Evolutionary conservation across 2,113 vertebrate species (phyloP).

Genomic region (Phaetusa simplex): DNA sequence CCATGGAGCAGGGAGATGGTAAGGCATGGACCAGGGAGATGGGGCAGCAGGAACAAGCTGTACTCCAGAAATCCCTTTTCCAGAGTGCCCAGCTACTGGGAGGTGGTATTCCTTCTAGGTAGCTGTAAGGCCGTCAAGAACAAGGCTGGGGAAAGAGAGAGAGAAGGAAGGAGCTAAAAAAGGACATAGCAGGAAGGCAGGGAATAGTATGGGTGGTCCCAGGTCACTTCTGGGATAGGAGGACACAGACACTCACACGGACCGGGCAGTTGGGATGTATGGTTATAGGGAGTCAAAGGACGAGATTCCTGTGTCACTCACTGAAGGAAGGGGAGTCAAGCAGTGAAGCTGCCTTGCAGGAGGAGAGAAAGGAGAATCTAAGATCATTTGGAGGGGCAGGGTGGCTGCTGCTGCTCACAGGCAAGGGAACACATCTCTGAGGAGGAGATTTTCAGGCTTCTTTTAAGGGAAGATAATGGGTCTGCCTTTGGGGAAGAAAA

Average conservation of each 20-base stretch:
- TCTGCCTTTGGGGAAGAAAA: not conserved
- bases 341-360: not conserved
- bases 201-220: not conserved
- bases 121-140: not conserved
- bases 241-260: not conserved
- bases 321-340: not conserved
- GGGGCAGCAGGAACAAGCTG: rapidly evolving
- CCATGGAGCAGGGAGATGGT: not conserved
- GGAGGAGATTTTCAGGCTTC: not conserved
- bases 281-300: not conserved
- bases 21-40: not conserved
- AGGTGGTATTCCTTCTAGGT: not conserved
- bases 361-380: not conserved
- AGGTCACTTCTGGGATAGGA: not conserved
- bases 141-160: not conserved
- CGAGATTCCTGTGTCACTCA: not conserved
- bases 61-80: not conserved
- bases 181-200: not conserved
- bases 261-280: not conserved
- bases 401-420: not conserved
- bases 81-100: not conserved
- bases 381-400: not conserved
- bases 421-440: not conserved
- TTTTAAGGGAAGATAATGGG: not conserved
- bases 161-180: not conserved